Percentiles rank a stretch among this genome's conserved stretches.
These are phyloP conservation scores for Eueides isabella DNA, from an alignment of 1,140 invertebrate genomes.

Conservation along the genomic window DNA sequence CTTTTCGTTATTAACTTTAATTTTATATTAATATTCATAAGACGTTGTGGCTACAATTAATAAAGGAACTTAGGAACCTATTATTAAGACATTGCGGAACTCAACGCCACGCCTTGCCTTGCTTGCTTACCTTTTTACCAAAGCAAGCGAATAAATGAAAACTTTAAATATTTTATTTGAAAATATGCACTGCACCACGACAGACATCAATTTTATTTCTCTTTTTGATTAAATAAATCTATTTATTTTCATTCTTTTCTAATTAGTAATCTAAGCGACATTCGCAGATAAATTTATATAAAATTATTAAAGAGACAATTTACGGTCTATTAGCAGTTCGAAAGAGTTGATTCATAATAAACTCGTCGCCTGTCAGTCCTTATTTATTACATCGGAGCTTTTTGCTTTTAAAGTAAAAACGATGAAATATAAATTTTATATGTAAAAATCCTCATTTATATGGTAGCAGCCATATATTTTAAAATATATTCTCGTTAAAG, in stretches of 20 bases:
- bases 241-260: neutral
- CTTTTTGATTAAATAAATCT: too few species aligned
- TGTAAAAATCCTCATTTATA: constrained; percentile 32
- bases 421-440: constrained; percentile 10
- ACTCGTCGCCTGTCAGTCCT: constrained; percentile 25
- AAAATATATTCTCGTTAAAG: constrained; percentile 31
- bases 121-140: too few species aligned
- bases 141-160: too few species aligned
- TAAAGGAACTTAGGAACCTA: too few species aligned
- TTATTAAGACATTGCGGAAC: too few species aligned
- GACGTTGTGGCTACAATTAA: too few species aligned
- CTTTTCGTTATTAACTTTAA: too few species aligned
- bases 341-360: constrained; percentile 37
- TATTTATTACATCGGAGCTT: constrained; percentile 32
- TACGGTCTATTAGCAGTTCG: constrained; percentile 16
- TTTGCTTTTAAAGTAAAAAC: constrained; percentile 26
- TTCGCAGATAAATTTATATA: neutral
- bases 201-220: too few species aligned
- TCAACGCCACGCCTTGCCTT: too few species aligned
- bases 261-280: neutral
- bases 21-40: too few species aligned
- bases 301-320: constrained; percentile 17
- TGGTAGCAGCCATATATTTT: constrained; percentile 23
- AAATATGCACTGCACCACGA: too few species aligned
- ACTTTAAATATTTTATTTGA: too few species aligned